Base-by-base conservation (phyloP, 2,113 vertebrate genomes). In the Grallaria varia region DNA sequence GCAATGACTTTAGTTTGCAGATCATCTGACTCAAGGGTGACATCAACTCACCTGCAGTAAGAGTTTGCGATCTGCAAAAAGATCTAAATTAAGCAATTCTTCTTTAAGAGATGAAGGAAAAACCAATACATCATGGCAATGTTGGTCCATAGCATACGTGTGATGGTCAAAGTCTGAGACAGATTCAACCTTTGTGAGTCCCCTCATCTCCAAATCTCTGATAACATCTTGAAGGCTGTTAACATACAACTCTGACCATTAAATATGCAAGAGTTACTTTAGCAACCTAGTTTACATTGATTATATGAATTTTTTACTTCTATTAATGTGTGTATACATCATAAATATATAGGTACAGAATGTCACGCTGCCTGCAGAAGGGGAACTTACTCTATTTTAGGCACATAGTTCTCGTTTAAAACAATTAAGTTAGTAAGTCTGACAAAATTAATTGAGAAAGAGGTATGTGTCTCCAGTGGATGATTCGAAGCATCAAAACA, bases 21-120 rank as follows among this genome's bases (percentile, higher is more conserved):
- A 67, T 40, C 9, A 15, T 27, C 58, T 55, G 37, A 69, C 22
- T 63, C 52, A 78, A 37, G 39, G 31, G 56, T 55, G 55, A 75
- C 58, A 68, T 71, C 67, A 86, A 60, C 94, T 98, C 96, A 99
- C 99, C 99, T 99, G 99, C 72, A 99, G 92, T 85, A 99, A 77
- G 55, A 99, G 98, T 96, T 98, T 99, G 96, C 96, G 75, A 49
- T 98, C 94, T 44, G 97, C 96, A 76, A 98, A 98, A 81, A 99
- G 98, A 90, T 98, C 96, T 91, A 92, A 98, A 90, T 96, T 94
- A 87, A 96, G 89, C 80, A 99, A 98, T 66, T 98, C 97, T 87
- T 96, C 97, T 97, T 97, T 99, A 90, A 98, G 89, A 95, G 95
- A 96, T 74, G 98, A 95, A 80, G 99, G 99, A 93, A 99, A 99